Evolutionary conservation across 2,888 invertebrate species (phyloP), one percentile per base, ranked within the genome.

Genomic region (Athalia circularis): DNA sequence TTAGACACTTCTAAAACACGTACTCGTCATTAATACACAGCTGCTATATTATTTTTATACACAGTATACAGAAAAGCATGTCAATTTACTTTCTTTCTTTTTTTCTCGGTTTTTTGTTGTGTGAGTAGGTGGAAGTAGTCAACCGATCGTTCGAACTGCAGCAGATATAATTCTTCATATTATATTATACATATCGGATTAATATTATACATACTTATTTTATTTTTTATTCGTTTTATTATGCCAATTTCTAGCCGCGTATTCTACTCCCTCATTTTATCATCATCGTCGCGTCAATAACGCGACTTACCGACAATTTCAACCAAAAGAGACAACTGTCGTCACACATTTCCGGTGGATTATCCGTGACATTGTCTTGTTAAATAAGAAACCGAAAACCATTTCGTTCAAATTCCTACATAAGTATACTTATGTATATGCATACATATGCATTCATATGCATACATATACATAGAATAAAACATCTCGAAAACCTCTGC

Each of bases 401-500:
- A 29, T 29, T 29, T 29, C 29, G 29, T 29, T 29, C 29, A 29
- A 29, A 29, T 29, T 29, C 29, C 29, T 29, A 29, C 29, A 29
- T 29, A 29, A 29, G 29, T 65, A 15, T 15, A n/a, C n/a, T n/a
- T n/a, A n/a, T n/a, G n/a, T n/a, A n/a, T n/a, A 67, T 11, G 52
- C 8, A 64, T 15, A 64, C 7, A 64, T 29, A 64, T 5, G 5
- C 7, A 64, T 29, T n/a, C n/a, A n/a, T n/a, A 67, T 11, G 52
- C 8, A 64, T 15, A 64, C 7, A 64, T 29, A 64, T 5, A 29
- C 7, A 64, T 29, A 8, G 4, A 29, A 67, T 70, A 57, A 62
- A 75, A 62, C 50, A 62, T 80, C 80, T 80, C 77, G 79, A 79
- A 78, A 65, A 47, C 50, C 65, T 75, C 79, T 77, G 79, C 82